These are phyloP conservation scores for Macaria notata DNA, from an alignment of 2,888 invertebrate species.

Conservation along the genomic window DNA sequence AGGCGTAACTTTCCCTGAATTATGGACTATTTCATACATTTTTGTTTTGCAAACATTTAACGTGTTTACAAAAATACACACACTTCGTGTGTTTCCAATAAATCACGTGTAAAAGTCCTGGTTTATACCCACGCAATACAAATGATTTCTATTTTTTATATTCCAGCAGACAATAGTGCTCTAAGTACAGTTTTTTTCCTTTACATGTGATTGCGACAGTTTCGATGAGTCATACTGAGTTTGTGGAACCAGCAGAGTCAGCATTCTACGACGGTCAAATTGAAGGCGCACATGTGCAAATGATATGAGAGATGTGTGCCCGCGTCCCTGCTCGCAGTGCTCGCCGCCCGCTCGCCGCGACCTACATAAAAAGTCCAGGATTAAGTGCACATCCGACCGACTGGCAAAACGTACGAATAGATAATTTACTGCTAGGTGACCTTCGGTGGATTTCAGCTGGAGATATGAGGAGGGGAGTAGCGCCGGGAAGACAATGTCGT, in stretches of 20 bases:
- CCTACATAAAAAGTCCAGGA: constrained; percentile 57
- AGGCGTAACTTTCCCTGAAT: constrained; percentile 53
- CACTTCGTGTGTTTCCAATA: background rate
- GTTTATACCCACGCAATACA: no score
- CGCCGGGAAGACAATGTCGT: constrained; percentile 77
- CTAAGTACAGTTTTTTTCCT: background rate
- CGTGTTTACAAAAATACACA: constrained; percentile 12
- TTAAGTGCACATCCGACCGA: constrained; percentile 46
- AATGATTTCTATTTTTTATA: constrained; percentile 3
- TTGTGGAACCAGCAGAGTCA: constrained; percentile 17
- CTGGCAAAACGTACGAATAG: constrained; percentile 56
- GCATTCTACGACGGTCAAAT: constrained; percentile 39
- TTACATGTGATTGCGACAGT: background rate
- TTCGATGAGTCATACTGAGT: background rate
- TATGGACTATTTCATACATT: constrained; percentile 47
- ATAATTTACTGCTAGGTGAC: constrained; percentile 69
- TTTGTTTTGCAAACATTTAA: constrained; percentile 26
- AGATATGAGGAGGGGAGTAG: constrained; percentile 71
- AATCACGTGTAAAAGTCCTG: no score
- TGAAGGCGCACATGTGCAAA: constrained; percentile 48
- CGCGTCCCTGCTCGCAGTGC: constrained; percentile 35
- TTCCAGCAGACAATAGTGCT: background rate
- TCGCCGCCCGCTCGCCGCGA: constrained; percentile 43
- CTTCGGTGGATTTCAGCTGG: constrained; percentile 59
- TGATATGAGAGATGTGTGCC: constrained; percentile 40